Percentiles rank a stretch among this genome's conserved stretches.
phyloP scores from a whole-genome alignment of 2,888 invertebrate genomes.

The Cerastis rubricosa region DNA sequence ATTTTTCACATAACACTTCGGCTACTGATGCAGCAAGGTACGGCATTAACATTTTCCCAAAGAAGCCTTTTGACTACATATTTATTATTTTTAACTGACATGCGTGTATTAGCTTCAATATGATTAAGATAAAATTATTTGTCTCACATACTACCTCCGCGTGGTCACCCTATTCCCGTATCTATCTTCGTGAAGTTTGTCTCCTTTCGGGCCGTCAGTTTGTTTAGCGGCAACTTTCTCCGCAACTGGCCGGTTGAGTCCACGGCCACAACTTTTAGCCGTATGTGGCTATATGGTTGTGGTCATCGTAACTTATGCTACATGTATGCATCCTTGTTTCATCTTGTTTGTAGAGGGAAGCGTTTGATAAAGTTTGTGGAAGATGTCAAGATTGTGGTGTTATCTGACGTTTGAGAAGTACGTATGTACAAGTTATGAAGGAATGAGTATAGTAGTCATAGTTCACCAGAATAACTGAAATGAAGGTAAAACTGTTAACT shows the following conservation, averaged over 20 bases:
- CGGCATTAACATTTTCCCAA: background rate
- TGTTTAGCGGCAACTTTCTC: slow-evolving; percentile 67
- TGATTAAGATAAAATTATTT: background rate
- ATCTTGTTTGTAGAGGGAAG: slow-evolving; percentile 23
- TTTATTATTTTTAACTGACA: background rate
- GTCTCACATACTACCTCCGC: background rate
- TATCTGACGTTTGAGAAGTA: background rate
- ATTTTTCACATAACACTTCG: background rate
- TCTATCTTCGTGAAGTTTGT: slow-evolving; percentile 57
- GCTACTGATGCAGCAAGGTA: background rate
- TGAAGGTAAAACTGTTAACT: no score
- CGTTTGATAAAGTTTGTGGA: slow-evolving; percentile 10
- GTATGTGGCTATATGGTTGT: slow-evolving; percentile 27
- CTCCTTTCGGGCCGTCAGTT: slow-evolving; percentile 62
- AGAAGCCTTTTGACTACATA: background rate
- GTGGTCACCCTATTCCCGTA: slow-evolving; percentile 50
- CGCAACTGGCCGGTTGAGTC: slow-evolving; percentile 40
- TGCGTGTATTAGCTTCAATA: background rate
- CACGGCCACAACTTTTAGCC: slow-evolving; percentile 26
- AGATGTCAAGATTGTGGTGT: background rate
- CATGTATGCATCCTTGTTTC: slow-evolving; percentile 19
- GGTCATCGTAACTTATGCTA: slow-evolving; percentile 25
- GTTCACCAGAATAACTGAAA: no score
- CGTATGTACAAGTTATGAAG: no score
- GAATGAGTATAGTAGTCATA: no score